Base-by-base conservation (phyloP, 2,797 vertebrate genomes). In the Gastrophryne carolinensis region DNA sequence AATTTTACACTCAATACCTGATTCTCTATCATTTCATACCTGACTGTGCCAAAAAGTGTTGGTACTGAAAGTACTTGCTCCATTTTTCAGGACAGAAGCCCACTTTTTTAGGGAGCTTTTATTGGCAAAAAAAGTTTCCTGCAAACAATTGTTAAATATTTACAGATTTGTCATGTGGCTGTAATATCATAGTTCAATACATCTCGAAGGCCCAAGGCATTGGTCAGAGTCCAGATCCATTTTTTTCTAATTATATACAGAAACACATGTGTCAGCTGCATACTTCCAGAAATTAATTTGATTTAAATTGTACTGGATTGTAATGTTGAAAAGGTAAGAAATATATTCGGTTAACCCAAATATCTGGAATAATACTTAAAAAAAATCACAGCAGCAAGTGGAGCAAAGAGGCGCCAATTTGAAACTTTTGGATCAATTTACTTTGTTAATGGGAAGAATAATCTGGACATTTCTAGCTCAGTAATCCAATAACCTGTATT, bases 231-330 rank as follows among this genome's bases (percentile, higher is more conserved):
- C 73, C 73, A 60, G 52, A 47, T 47, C 6, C 21, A 8, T 47
- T 47, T 68, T 67, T 10, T 34, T 57, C 32, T 17, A 15, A 29
- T 35, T 5, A 32, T 61, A 67, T 62, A 15, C 53, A 75, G 63
- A 74, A 75, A 75, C 72, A 75, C 32, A 67, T 75, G 72, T 75
- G 56, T 34, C 35, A 67, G 63, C 23, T 52, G 30, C 49, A 27
- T 67, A 58, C 67, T 75, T 75, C 53, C 63, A 75, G 50, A 68
- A 75, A 50, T 68, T 8, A 68, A 65, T 61, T 32, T 68, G 56
- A 75, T 68, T 75, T 68, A 67, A 53, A 68, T 68, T 66, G 58
- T 58, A 49, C 67, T 60, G 39, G 19, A 39, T 60, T 67, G 62
- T 49, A 32, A 68, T 44, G 68, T 52, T 75, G 41, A 23, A 68